Percentiles rank a stretch among this genome's conserved stretches.
Evolutionary conservation across 2,113 vertebrate genomes (phyloP).

Genomic region (Pteropus alecto): DNA sequence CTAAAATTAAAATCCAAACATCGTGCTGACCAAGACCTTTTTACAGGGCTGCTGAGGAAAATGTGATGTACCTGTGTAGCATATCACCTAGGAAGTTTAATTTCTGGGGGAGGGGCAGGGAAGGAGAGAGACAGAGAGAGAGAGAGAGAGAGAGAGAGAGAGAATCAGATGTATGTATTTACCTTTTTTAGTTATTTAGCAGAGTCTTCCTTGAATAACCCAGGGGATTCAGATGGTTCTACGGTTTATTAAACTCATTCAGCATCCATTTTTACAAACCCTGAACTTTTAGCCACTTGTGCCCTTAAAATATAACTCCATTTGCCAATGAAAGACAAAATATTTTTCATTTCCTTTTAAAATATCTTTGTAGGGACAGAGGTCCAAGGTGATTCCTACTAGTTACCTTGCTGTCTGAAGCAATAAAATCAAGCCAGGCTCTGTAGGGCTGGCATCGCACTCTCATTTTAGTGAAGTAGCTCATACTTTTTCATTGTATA

Average conservation of each 20-base stretch:
- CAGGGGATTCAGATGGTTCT: neutral
- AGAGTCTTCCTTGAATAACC: constrained; percentile 7
- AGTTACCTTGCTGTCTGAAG: constrained; percentile 68
- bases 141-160: neutral
- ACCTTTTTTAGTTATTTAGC: constrained; percentile 12
- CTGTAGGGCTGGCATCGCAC: neutral
- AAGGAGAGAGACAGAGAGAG: neutral
- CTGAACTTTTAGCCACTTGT: constrained; percentile 48
- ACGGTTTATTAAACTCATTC: constrained; percentile 38
- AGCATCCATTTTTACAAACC: constrained; percentile 15
- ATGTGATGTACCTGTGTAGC: neutral
- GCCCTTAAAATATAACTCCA: constrained; percentile 51
- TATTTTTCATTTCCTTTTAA: constrained; percentile 71
- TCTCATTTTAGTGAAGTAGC: neutral
- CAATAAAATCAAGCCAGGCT: constrained; percentile 63
- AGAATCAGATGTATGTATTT: constrained; percentile 29
- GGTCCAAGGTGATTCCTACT: constrained; percentile 64
- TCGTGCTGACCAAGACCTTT: neutral
- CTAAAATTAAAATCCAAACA: constrained; percentile 2
- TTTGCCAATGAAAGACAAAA: constrained; percentile 67
- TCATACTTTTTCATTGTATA: neutral
- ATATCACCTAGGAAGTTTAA: neutral
- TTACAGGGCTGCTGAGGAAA: neutral
- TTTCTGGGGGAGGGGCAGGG: neutral
- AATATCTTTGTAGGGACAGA: constrained; percentile 59